These are phyloP conservation scores for Coptotermes formosanus DNA, from an alignment of 1,140 invertebrate genomes.

Conservation along the genomic window DNA sequence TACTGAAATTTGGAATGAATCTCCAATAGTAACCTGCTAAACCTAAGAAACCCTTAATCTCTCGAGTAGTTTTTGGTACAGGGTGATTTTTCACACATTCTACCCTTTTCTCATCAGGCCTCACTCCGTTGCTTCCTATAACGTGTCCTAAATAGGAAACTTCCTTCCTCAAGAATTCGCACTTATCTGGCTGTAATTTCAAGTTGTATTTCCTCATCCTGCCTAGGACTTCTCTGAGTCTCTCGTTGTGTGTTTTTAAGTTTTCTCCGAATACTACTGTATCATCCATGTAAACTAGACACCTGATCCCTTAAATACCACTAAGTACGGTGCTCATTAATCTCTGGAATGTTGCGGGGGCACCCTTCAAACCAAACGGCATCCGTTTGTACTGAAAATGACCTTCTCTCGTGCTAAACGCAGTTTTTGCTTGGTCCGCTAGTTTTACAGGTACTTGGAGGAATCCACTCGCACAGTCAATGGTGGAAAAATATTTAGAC, in stretches of 20 bases:
- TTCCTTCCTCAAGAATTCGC: slow-evolving; percentile 49
- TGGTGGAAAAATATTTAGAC: slow-evolving; percentile 44
- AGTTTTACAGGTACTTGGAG: slow-evolving; percentile 50
- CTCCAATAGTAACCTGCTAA: slow-evolving; percentile 41
- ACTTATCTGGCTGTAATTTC: slow-evolving; percentile 51
- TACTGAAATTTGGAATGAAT: slow-evolving; percentile 45
- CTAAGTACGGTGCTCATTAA: slow-evolving; percentile 44
- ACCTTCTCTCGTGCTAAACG: slow-evolving; percentile 45
- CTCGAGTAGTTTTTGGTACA: slow-evolving; percentile 43
- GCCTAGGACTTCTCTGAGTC: slow-evolving; percentile 44
- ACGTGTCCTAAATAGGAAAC: slow-evolving; percentile 49
- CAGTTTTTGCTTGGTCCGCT: slow-evolving; percentile 48
- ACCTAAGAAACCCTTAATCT: slow-evolving; percentile 50
- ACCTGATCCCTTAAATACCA: slow-evolving; percentile 40
- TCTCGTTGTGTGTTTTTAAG: slow-evolving; percentile 42
- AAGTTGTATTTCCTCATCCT: slow-evolving; percentile 44
- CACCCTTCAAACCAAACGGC: slow-evolving; percentile 42
- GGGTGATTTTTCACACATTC: slow-evolving; percentile 45
- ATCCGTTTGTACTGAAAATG: slow-evolving; percentile 45
- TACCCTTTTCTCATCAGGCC: slow-evolving; percentile 48
- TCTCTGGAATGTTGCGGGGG: slow-evolving; percentile 40
- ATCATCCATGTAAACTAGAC: slow-evolving; percentile 49
- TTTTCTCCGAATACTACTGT: slow-evolving; percentile 44
- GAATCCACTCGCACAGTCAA: slow-evolving; percentile 51
- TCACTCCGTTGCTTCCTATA: slow-evolving; percentile 45